phyloP scores from a whole-genome alignment of 2,113 vertebrate species.

The Takifugu bimaculatus region DNA sequence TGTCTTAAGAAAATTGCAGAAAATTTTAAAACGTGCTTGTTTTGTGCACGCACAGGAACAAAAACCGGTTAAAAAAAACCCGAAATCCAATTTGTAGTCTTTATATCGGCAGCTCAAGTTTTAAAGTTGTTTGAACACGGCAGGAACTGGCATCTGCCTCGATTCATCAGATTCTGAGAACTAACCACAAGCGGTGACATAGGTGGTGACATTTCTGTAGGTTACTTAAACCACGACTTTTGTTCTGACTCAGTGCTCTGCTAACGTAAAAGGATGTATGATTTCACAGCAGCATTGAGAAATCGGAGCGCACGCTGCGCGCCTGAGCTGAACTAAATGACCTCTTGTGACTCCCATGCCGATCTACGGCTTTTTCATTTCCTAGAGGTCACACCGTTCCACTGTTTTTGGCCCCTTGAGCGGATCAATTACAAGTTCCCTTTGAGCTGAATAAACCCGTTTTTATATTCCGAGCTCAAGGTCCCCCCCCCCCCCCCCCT shows the following conservation, averaged over 20 bases:
- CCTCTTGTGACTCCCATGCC: slow-evolving; percentile 22
- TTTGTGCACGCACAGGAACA: too few relatives aligned
- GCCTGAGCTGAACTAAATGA: slow-evolving; percentile 27
- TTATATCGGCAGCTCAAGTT: too few relatives aligned
- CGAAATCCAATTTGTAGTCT: too few relatives aligned
- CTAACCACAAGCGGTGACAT: neutral
- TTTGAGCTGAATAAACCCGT: slow-evolving; percentile 27
- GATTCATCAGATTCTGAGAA: slow-evolving; percentile 1
- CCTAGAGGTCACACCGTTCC: slow-evolving; percentile 30
- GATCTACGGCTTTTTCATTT: slow-evolving; percentile 23
- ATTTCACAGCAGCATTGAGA: slow-evolving; percentile 20
- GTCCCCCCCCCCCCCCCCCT: neutral
- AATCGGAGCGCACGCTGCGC: slow-evolving; percentile 15
- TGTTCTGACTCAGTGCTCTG: slow-evolving; percentile 16
- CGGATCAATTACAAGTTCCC: slow-evolving; percentile 39
- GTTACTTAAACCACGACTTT: slow-evolving; percentile 4
- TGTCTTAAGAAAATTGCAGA: too few relatives aligned
- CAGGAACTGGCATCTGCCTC: neutral
- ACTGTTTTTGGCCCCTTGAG: slow-evolving; percentile 16
- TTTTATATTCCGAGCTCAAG: slow-evolving; percentile 22
- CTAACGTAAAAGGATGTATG: slow-evolving; percentile 54
- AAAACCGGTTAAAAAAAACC: too few relatives aligned
- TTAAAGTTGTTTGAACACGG: too few relatives aligned
- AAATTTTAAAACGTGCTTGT: too few relatives aligned
- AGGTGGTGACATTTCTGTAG: slow-evolving; percentile 10